phyloP scores from a whole-genome alignment of 2,797 vertebrate genomes.

The Thaleichthys pacificus region DNA sequence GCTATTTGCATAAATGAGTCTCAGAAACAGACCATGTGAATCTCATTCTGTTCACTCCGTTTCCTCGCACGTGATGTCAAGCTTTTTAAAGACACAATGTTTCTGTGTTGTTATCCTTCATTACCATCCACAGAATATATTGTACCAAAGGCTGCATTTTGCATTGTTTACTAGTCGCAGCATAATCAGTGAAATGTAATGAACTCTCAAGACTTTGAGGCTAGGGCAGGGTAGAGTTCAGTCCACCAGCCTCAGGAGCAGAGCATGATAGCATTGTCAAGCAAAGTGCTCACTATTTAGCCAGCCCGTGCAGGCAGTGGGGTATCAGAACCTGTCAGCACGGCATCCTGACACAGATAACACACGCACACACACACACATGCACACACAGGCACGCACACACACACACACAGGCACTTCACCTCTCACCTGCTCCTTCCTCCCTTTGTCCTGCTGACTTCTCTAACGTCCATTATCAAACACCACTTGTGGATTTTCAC shows the following conservation, averaged over 20 bases:
- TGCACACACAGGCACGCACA: neutral
- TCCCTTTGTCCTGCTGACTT: conserved; percentile 22
- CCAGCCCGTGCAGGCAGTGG: conserved; percentile 25
- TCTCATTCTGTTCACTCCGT: conserved; percentile 10
- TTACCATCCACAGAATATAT: too few relatives aligned
- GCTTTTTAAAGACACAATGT: too few relatives aligned
- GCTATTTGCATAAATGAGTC: conserved; percentile 4
- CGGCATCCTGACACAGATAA: conserved; percentile 31
- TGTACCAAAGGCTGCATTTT: too few relatives aligned
- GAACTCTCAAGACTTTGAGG: neutral
- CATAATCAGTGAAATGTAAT: too few relatives aligned
- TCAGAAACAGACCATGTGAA: neutral
- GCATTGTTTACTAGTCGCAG: too few relatives aligned
- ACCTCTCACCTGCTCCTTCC: conserved; percentile 30
- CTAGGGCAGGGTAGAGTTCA: neutral
- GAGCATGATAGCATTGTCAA: conserved; percentile 21
- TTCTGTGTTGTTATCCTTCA: too few relatives aligned
- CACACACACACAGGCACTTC: neutral
- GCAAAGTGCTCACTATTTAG: conserved; percentile 49
- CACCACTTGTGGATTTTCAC: conserved; percentile 34
- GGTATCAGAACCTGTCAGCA: conserved; percentile 62
- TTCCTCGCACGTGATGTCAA: neutral
- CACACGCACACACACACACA: neutral
- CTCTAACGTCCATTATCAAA: conserved; percentile 10
- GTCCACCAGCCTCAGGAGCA: neutral